These are phyloP conservation scores for Scolanthus callimorphus DNA, from an alignment of 92 coral and sea anemone genomes.

Conservation along the genomic window DNA sequence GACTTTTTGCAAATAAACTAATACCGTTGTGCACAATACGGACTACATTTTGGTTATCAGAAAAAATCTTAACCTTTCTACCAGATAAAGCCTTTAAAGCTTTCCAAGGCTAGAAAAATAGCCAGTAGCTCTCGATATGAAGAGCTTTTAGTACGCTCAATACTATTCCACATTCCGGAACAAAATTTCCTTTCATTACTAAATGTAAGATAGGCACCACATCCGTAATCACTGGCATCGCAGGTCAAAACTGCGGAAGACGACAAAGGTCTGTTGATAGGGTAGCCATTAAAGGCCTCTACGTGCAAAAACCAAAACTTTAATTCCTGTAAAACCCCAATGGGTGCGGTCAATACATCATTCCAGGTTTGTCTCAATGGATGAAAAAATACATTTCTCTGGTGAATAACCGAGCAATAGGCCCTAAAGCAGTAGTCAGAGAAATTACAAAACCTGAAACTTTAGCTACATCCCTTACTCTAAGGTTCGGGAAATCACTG, in stretches of 20 bases:
- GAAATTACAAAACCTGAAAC: slow-evolving; percentile 33
- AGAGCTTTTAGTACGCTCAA: slow-evolving; percentile 21
- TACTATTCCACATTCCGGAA: slow-evolving; percentile 12
- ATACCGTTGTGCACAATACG: slow-evolving; percentile 29
- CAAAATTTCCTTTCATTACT: slow-evolving; percentile 8
- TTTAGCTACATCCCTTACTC: slow-evolving; percentile 40
- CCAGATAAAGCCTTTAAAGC: not conserved
- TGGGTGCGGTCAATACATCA: slow-evolving; percentile 17
- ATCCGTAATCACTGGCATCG: slow-evolving; percentile 41
- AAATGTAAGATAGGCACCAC: slow-evolving; percentile 15
- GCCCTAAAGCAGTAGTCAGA: slow-evolving; percentile 23
- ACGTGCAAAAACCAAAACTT: slow-evolving; percentile 20
- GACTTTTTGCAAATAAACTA: too few species aligned
- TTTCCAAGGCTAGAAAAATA: slow-evolving; percentile 10
- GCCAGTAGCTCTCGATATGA: slow-evolving; percentile 25
- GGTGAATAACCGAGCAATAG: slow-evolving; percentile 26
- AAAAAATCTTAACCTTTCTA: slow-evolving; percentile 27
- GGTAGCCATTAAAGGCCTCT: slow-evolving; percentile 40
- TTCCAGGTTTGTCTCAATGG: slow-evolving; percentile 19
- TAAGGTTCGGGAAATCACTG: slow-evolving; percentile 30
- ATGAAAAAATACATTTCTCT: slow-evolving; percentile 38
- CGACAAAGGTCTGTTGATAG: slow-evolving; percentile 31
- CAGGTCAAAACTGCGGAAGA: slow-evolving; percentile 21
- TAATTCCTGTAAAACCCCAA: slow-evolving; percentile 17
- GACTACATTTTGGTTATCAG: slow-evolving; percentile 35